phyloP scores from a whole-genome alignment of 2,888 invertebrate genomes.

The Galerucella pusilla region DNA sequence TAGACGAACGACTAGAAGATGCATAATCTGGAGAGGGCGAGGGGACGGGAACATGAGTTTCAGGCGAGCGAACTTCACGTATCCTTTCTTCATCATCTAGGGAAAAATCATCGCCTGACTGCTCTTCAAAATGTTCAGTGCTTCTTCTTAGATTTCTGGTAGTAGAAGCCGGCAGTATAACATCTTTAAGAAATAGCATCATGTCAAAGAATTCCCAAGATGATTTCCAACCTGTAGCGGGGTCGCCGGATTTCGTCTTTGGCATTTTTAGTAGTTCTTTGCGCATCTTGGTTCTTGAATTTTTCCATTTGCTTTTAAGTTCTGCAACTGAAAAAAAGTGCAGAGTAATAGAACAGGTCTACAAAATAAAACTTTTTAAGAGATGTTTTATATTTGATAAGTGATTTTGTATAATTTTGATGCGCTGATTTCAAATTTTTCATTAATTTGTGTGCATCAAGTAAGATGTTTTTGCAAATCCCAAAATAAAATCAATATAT shows the following conservation, averaged over 20 bases:
- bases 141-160: slow-evolving; percentile 5
- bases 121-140: not conserved
- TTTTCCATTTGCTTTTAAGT: slow-evolving; percentile 18
- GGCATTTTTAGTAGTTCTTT: slow-evolving; percentile 4
- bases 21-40: too few species aligned
- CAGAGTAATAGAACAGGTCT: slow-evolving; percentile 3
- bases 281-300: slow-evolving; percentile 16
- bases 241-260: too few species aligned
- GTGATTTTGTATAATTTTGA: slow-evolving; percentile 6
- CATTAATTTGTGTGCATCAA: not conserved
- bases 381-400: slow-evolving; percentile 1
- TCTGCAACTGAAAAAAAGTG: slow-evolving; percentile 16
- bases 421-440: not conserved
- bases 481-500: slow-evolving; percentile 10
- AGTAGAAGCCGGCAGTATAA: slow-evolving; percentile 3
- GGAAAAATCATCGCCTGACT: slow-evolving; percentile 4
- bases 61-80: too few species aligned
- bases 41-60: too few species aligned
- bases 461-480: slow-evolving; percentile 9
- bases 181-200: slow-evolving; percentile 14
- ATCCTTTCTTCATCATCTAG: too few species aligned
- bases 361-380: slow-evolving; percentile 6
- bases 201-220: slow-evolving; percentile 12
- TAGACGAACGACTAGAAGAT: too few species aligned
- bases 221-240: too few species aligned